Conservation (phyloP, 2,888 invertebrate species). For the Mayetiola destructor region DNA sequence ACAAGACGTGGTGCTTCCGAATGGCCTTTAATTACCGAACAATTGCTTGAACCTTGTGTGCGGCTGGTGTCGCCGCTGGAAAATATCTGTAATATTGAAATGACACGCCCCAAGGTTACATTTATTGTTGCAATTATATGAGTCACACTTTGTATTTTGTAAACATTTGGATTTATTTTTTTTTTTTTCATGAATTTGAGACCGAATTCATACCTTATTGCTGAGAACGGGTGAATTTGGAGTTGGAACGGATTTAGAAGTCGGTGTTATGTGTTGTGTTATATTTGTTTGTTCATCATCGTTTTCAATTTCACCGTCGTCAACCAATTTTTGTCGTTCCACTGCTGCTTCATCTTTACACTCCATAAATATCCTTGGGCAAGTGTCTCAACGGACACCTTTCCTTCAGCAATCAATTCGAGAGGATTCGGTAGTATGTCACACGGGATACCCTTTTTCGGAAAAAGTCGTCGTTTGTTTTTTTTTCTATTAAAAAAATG, state of each 20-base stretch:
- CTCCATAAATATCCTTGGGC: conserved; percentile 24
- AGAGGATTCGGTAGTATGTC: no score
- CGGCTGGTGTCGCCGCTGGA: conserved; percentile 32
- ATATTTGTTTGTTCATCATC: conserved; percentile 28
- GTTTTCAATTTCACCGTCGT: conserved; percentile 26
- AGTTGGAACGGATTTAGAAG: conserved; percentile 19
- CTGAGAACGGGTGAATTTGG: conserved; percentile 31
- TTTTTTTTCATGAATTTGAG: background rate
- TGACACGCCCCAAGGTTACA: conserved; percentile 1
- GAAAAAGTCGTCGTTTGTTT: no score
- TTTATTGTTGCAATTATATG: background rate
- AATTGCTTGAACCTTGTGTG: conserved; percentile 33
- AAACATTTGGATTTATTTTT: background rate
- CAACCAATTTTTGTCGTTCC: conserved; percentile 34
- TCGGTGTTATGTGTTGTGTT: background rate
- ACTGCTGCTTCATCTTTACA: conserved; percentile 31
- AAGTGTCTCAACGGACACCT: no score
- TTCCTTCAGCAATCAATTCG: no score
- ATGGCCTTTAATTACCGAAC: conserved; percentile 32
- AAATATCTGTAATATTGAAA: conserved; percentile 15
- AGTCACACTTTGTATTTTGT: background rate
- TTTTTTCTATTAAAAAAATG: no score
- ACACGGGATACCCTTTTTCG: no score
- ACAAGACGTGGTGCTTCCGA: conserved; percentile 33
- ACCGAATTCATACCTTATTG: conserved; percentile 25